Base-by-base conservation (phyloP, 2,113 vertebrate genomes). In the Helogale parvula region DNA sequence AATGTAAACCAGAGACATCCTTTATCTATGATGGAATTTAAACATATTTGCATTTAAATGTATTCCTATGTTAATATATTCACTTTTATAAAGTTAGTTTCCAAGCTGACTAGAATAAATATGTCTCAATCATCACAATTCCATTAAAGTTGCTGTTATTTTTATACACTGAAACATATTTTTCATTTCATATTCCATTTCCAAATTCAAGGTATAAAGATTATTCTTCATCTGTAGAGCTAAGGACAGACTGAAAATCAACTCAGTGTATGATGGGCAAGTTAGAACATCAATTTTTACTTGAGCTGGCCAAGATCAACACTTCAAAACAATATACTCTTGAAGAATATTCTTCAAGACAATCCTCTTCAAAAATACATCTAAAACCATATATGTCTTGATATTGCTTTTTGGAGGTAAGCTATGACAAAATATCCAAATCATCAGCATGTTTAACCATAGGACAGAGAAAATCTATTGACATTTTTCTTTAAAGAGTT, bases 241-340 rank as follows among this genome's bases (percentile, higher is more conserved):
- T 90, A 83, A 97, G 38, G 12, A 71, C 2, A 97, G 9, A 95
- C 2, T 93, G n/a, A 66, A 97, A 97, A 96, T 83, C 45, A 90
- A 86, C 4, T 94, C 71, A 93, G 35, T 68, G 47, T 12, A 63
- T 89, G 93, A 86, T 63, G 29, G 84, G 71, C 29, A 96, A 93
- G 11, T 98, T 96, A 94, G 29, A 94, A 90, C 47, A 92, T 35
- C 35, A 96, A 45, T 88, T 97, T 97, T 86, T 92, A 93, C 2
- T 47, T 90, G 45, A 81, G 47, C 2, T 90, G 54, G 96, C 13
- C 13, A 97, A 85, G 65, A 10, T 38, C 13, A 93, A 11, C 25
- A 65, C 92, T 69, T 96, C 77, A 96, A 60, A 94, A 50, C 12
- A 91, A 45, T 38, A 96, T 81, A 96, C 80, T 66, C 23, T 79